phyloP scores from a whole-genome alignment of 2,113 vertebrate genomes.

The Ciconia maguari region DNA sequence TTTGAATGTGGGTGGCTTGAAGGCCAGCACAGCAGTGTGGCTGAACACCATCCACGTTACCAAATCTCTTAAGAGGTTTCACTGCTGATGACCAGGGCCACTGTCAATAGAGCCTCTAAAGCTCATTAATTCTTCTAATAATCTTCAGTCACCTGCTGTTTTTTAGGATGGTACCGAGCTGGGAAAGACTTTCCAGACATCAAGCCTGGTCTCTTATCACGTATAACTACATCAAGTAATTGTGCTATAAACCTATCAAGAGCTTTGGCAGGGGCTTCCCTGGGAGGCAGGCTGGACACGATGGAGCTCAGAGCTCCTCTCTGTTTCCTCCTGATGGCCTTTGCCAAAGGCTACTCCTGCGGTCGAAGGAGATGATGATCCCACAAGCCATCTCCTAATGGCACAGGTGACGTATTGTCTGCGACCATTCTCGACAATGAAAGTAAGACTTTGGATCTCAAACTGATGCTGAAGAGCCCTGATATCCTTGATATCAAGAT shows the following conservation, averaged over 20 bases:
- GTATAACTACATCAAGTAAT: fast-evolving
- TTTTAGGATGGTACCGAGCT: not conserved
- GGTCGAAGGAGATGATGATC: not conserved
- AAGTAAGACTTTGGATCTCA: not conserved
- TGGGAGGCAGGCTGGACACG: not conserved
- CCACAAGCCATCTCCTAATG: not conserved
- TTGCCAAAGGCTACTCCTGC: not conserved
- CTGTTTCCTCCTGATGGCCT: not conserved
- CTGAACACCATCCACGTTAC: not conserved
- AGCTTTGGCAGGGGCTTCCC: not conserved
- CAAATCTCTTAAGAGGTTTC: not conserved
- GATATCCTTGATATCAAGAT: not conserved
- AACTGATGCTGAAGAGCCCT: not conserved
- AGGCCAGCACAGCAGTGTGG: not conserved
- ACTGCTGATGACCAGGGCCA: not conserved
- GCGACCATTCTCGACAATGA: not conserved
- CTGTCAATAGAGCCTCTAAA: not conserved
- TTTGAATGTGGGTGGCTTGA: fast-evolving
- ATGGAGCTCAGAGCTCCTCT: not conserved
- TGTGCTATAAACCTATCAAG: not conserved
- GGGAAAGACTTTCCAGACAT: not conserved
- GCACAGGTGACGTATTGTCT: not conserved
- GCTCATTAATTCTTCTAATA: not conserved
- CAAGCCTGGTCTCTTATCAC: not conserved
- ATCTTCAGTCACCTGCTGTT: not conserved